Evolutionary conservation across 2,113 vertebrate species (phyloP).

Genomic region (Gobius niger): DNA sequence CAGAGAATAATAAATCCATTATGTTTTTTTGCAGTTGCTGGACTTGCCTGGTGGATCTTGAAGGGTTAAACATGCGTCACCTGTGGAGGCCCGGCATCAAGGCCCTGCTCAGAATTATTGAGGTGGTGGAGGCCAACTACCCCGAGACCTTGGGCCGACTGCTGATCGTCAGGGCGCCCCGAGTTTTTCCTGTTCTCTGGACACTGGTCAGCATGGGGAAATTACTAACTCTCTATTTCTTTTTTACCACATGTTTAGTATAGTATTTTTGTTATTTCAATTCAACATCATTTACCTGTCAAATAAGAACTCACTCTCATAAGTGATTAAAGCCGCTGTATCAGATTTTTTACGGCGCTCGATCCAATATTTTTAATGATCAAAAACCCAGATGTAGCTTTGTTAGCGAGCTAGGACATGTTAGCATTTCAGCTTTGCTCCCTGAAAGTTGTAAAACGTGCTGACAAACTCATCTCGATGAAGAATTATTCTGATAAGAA

Average conservation of each 20-base stretch:
- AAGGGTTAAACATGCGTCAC: constrained; percentile 96
- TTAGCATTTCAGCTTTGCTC: too few species aligned
- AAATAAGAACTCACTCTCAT: too few species aligned
- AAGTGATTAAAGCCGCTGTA: too few species aligned
- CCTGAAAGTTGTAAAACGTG: too few species aligned
- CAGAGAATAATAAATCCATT: neutral
- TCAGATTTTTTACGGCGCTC: too few species aligned
- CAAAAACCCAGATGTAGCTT: too few species aligned
- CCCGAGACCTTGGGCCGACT: constrained; percentile 92
- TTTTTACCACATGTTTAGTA: too few species aligned
- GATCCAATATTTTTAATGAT: too few species aligned
- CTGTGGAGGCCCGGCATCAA: constrained; percentile 95
- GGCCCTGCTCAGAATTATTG: constrained; percentile 92
- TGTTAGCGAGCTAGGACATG: too few species aligned
- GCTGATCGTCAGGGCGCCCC: constrained; percentile 88
- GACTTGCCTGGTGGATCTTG: constrained; percentile 96
- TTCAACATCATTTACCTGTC: neutral
- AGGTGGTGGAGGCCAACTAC: constrained; percentile 96
- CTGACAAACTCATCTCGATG: too few species aligned
- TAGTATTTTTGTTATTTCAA: neutral
- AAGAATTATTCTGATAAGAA: too few species aligned
- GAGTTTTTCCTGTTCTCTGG: constrained; percentile 96
- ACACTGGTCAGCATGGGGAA: constrained; percentile 87
- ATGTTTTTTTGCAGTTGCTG: constrained; percentile 79
- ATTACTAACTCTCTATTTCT: too few species aligned